Evolutionary conservation across 2,797 vertebrate species (phyloP), one percentile per base, ranked within the genome.

Genomic region (Acanthis flammea): DNA sequence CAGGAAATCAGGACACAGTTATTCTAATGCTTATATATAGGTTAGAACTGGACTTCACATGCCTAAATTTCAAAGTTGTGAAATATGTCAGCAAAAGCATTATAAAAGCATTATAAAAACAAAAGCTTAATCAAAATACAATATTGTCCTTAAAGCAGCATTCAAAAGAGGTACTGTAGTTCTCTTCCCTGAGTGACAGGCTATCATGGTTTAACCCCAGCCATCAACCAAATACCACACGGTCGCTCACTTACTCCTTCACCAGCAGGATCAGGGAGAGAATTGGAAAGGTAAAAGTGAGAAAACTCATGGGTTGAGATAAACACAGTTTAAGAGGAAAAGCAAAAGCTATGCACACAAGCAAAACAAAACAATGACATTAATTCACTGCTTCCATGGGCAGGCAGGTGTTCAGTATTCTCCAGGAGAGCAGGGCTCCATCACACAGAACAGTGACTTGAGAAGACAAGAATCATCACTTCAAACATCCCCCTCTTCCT

Each of bases 11-110:
- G 77, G 51, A 73, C 62, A 81, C 6, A 11, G 51, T 75, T 81
- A 94, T 88, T 95, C 90, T 84, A 70, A 62, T 70, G 28, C 35
- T 78, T 62, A 51, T 73, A 94, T 91, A 81, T 42, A 86, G 76
- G 70, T 81, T 94, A 84, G 47, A 81, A 76, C 19, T 2, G 1
- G 86, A 70, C 39, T 90, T 93, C 67, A 76, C 33, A 81, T 76
- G 37, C 55, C 62, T 75, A 66, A 30, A 86, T 81, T 72, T 92
- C 58, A 88, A 84, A 94, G 58, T 14, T 88, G 60, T 42, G 39
- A 80, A 88, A 83, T 28, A 28, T 48, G 28, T 48, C 66, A 84
- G 86, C 55, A 86, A 81, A 88, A 83, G 42, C 24, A 35, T 65
- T 82, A 5, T 33, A 74, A 88, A 50, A 77, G 42, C 14, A 35